Base-by-base conservation (phyloP, 2,888 invertebrate species). In the Byasa hedistus region DNA sequence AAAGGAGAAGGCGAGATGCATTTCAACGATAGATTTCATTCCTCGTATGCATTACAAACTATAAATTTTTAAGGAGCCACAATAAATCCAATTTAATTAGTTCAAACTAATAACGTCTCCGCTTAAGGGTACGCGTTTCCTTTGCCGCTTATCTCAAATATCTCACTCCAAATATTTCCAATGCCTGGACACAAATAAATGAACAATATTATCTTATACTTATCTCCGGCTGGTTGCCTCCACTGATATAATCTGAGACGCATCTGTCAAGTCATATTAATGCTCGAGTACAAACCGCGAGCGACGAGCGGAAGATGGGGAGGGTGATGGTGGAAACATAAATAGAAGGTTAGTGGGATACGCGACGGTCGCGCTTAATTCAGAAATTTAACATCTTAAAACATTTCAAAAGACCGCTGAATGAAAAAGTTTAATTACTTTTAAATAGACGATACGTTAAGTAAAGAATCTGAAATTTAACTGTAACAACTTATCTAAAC, bases 191-290 rank as follows among this genome's bases (percentile, higher is more conserved):
- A 69, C 69, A 70, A 72, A 71, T 69, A 73, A 75, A 76, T 74
- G 74, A 70, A 73, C 73, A 73, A 74, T 69, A 70, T 75, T 79
- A 78, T 76, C 77, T 73, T 67, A 61, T 69, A 64, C 70, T 71
- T 73, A 72, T 74, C 76, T 71, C 68, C 68, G 70, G 65, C 48
- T 60, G 70, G 69, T 55, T 69, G 65, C 57, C 60, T 67, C 69
- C 67, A 65, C 69, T 68, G 77, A 79, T 79, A 74, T 67, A 65
- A 79, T 78, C 78, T 73, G 73, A 69, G 72, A 73, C 71, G 74
- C 74, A 78, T 77, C 75, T 76, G 77, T 78, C 79, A 76, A 71
- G 72, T 71, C 71, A 68, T 68, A 73, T 73, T 73, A 70, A 65
- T 57, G 68, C 59, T 65, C 62, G 61, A 57, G 63, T 58, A 62